Base-by-base conservation (phyloP, 53 echinoderm and acorn worm genomes). In the Henricia sp. region DNA sequence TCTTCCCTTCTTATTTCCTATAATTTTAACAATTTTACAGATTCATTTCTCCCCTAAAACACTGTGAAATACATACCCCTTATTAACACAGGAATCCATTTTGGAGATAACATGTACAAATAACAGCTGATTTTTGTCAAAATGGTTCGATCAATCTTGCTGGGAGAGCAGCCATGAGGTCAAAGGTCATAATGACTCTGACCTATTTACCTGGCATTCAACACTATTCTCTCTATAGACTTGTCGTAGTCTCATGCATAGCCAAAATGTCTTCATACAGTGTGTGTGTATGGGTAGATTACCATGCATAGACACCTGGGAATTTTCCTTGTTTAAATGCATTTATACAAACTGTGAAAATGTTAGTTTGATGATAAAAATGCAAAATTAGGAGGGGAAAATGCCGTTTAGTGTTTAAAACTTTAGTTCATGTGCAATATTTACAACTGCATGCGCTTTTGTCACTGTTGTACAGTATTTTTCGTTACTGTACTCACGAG, bases 121-220 rank as follows among this genome's bases (percentile, higher is more conserved):
- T 42, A 60, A 19, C 77, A 28, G 41, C 29, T 41, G 42, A 77
- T 43, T 24, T 17, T 11, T 77, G 59, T 59, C 59, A 77, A 59
- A 43, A 59, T 51, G 52, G 72, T 62, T 48, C 20, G 29, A 34
- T 11, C 28, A 41, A 43, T 21, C 78, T 63, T 78, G 44, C 78
- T 63, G 78, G 78, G 78, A 63, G 63, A 78, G 78, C 78, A 62
- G 78, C n/a, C 48, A 29, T 14, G 28, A 32, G 64, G 78, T 78
- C 78, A 78, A 32, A 30, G 63, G 78, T 78, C 63, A 62, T 36
- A 27, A 9, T 70, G 44, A 70, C 66, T 66, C 66, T 4, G 4
- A 23, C 25, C n/a, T n/a, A n/a, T 11, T 2, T 46, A 43, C 46
- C 29, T 44, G 70, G 46, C 25, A 28, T n/a, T 44, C 43, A 16